These are phyloP conservation scores for Suricata suricatta DNA, from an alignment of 2,113 vertebrate genomes.

Conservation along the genomic window DNA sequence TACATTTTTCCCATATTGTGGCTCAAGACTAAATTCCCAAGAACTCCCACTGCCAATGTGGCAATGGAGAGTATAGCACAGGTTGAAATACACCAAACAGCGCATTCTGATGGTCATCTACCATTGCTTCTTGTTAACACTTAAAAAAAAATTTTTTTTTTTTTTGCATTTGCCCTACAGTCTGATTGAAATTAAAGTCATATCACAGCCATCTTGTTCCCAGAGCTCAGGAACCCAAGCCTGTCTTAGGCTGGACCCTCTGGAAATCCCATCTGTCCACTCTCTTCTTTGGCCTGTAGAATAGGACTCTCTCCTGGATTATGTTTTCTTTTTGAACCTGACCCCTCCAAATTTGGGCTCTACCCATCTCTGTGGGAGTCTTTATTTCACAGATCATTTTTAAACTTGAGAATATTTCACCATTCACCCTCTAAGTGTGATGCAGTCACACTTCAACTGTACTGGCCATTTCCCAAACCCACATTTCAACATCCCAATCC, in stretches of 20 bases:
- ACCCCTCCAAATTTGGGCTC: neutral
- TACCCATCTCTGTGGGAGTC: neutral
- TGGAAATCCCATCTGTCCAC: neutral
- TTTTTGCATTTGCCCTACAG: neutral
- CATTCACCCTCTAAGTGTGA: neutral
- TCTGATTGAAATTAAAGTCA: neutral
- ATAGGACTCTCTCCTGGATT: neutral
- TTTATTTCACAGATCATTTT: neutral
- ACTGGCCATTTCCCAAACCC: neutral
- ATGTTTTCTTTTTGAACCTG: neutral
- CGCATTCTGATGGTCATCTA: neutral
- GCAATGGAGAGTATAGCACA: fast-evolving
- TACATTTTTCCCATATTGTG: neutral
- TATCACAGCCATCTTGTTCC: neutral
- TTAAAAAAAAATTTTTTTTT: neutral
- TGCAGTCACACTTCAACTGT: too few relatives aligned
- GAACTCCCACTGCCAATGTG: neutral
- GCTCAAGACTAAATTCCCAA: neutral
- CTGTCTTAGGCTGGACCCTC: neutral
- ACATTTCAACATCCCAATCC: neutral
- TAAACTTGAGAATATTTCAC: neutral
- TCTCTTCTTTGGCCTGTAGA: neutral
- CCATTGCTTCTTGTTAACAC: neutral
- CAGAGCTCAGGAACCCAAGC: neutral
- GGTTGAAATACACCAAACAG: neutral